Base-by-base conservation (phyloP, 1,140 invertebrate species). In the Zelostemma sp. region DNA sequence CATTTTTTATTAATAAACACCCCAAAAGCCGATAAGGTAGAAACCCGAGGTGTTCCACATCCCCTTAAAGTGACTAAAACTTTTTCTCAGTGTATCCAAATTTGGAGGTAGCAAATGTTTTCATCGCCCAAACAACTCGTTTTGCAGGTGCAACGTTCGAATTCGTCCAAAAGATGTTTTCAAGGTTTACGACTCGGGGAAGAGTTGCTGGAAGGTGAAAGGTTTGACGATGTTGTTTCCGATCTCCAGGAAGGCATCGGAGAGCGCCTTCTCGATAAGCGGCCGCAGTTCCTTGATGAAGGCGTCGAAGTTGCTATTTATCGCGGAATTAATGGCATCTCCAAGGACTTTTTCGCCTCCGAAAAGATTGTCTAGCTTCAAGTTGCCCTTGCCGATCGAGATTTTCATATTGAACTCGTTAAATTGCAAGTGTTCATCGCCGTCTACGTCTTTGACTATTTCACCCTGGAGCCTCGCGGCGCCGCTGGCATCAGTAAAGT, bases 291-390 rank as follows among this genome's bases (percentile, higher is more conserved):
- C 88, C 12, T 82, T 82, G 1, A 90, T 55, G 71, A 91, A 90
- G 0, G 85, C 61, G 45, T 85, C 85, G 55, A 89, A 86, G 69
- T 91, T 92, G 47, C 86, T 86, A 63, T 91, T 90, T n/a, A 91
- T 88, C 0, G 87, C 87, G 16, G 80, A 78, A 66, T 91, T 91
- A 0, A 91, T 83, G 8, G 89, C 85, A 1, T 88, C 87, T 1
- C 88, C 82, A 18, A 85, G 80, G 0, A 71, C 64, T 3, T 53
- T 67, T 51, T 91, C 89, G 8, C 89, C 90, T 14, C 86, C 87
- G 45, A 91, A 91, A 1, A 91, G 79, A 78, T 92, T 91, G 0
- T 90, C 86, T 0, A 92, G 73, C n/a, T 79, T 74, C 6, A 91
- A 69, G 0, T 70, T 76, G 31, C 90, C 90, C 19, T 88, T 86